Conservation (phyloP, 1,140 invertebrate genomes). For the Magallana ariakensis region DNA sequence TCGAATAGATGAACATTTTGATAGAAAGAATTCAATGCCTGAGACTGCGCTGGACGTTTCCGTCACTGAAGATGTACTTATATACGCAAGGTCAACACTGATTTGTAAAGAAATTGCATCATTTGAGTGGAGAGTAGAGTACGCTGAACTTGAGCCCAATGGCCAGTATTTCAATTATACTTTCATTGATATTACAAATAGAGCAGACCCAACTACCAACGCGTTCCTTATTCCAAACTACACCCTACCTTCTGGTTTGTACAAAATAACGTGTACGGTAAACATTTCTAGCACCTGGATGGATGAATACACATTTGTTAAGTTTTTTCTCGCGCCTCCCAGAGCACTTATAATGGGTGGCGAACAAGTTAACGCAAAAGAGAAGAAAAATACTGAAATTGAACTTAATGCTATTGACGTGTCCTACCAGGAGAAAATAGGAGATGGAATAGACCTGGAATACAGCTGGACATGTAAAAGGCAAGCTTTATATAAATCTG, state of each 20-base stretch:
- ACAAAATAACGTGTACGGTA: not conserved
- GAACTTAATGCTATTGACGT: not conserved
- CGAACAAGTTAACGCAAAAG: not conserved
- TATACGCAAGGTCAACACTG: not conserved
- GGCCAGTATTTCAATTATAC: not conserved
- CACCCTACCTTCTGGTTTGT: not conserved
- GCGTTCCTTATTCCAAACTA: not conserved
- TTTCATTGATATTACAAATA: not conserved
- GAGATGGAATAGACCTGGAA: not conserved
- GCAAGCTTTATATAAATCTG: not conserved
- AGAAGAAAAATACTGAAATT: not conserved
- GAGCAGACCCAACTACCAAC: not conserved
- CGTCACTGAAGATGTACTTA: not conserved
- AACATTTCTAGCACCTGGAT: not conserved
- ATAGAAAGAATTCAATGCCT: constrained; percentile 6
- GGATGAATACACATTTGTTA: constrained; percentile 7
- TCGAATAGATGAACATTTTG: not conserved
- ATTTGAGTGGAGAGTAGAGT: not conserved
- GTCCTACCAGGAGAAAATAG: not conserved
- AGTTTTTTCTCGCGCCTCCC: not conserved
- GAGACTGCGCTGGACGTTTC: not conserved
- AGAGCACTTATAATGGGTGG: not conserved
- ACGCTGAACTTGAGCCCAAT: not conserved
- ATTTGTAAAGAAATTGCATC: not conserved
- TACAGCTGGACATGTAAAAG: not conserved